Evolutionary conservation across 2,113 vertebrate species (phyloP), one percentile per base, ranked within the genome.

Genomic region (Tenrec ecaudatus): DNA sequence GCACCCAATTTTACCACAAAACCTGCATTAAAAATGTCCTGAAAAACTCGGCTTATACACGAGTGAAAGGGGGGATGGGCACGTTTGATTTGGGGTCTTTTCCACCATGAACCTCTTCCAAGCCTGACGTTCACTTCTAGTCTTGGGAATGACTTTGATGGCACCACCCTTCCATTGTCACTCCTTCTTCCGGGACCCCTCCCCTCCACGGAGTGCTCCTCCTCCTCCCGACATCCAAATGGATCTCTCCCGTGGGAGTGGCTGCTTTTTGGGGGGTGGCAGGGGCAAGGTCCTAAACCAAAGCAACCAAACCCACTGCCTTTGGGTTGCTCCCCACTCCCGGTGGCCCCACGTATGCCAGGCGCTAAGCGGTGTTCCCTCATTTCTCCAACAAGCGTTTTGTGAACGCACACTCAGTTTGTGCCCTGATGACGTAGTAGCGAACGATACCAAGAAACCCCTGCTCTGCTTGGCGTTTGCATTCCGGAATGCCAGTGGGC

Each of bases 101-200:
- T 53, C 47, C 47, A 53, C 47, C 47, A 53, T 2, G 47, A 53
- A 53, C 47, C 6, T 53, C 62, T 73, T 60, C 80, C 23, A 15
- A 77, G 27, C 36, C 20, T 27, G 0, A 0, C 60, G 66, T 58
- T 27, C 40, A 3, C 19, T 38, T 78, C 73, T 60, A 66, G 40
- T 23, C 53, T 47, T 62, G 33, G 69, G 22, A 71, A 20, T 38
- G 3, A 47, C 27, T 9, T 5, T 2, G 4, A 62, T 3, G 19
- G 57, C 15, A 17, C 17, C 88, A 58, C 0, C 29, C 0, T 33
- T 68, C 20, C 1, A 2, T 3, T 14, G 66, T 6, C 29, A 8
- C 38, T 69, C 25, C 68, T 73, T 78, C 69, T 71, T 16, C 86
- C 31, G 71, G 29, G 47, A 6, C 11, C 47, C 2, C 2, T 43